Conservation (phyloP, 2,113 vertebrate genomes). For the Heterocephalus glaber region DNA sequence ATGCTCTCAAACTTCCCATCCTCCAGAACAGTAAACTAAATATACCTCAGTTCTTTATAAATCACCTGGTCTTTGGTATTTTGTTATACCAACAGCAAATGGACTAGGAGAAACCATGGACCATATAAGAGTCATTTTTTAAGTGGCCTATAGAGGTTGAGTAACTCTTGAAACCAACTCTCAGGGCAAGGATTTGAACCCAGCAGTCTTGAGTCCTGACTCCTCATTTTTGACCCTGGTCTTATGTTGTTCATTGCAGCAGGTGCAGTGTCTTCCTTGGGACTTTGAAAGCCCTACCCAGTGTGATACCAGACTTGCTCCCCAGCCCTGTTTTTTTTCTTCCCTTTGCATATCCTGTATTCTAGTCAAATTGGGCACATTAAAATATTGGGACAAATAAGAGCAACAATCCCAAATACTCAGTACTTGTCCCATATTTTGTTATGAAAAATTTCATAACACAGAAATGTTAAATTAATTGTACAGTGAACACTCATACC, state of each 20-base stretch:
- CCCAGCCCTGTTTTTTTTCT: neutral
- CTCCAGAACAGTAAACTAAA: neutral
- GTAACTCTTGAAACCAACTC: neutral
- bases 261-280: neutral
- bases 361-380: neutral
- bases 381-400: neutral
- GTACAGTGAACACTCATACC: neutral
- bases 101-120: neutral
- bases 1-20: neutral
- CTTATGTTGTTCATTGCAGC: neutral
- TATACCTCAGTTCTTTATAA: neutral
- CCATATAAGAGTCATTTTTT: neutral
- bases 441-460: neutral
- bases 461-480: neutral
- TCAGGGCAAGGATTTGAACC: neutral
- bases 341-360: neutral
- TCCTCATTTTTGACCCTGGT: neutral
- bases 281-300: neutral
- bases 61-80: neutral
- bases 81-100: neutral
- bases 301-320: fast-evolving
- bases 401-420: neutral
- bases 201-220: no score
- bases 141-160: neutral
- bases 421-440: neutral